Conservation (phyloP, 2,113 vertebrate genomes). For the Microtus montanus region DNA sequence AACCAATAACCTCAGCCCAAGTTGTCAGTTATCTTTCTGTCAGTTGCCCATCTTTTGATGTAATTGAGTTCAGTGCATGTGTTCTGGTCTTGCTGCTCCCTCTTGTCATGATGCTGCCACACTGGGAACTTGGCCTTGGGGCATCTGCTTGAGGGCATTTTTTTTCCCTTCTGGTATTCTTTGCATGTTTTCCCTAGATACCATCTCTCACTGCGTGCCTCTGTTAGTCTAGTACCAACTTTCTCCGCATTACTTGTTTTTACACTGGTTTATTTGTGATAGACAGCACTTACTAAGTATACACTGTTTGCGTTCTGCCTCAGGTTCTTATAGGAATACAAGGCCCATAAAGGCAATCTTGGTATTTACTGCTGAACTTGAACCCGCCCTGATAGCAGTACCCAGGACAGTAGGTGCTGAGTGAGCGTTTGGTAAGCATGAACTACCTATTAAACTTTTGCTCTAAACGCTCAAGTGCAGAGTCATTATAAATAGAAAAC, state of each 20-base stretch:
- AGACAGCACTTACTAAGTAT: neutral
- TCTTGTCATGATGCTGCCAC: no score
- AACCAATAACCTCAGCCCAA: neutral
- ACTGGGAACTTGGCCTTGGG: neutral
- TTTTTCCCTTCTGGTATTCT: neutral
- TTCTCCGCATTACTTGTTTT: neutral
- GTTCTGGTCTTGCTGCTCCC: neutral
- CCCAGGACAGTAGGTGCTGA: neutral
- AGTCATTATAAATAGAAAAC: neutral
- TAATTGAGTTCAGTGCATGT: neutral
- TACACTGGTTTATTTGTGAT: neutral
- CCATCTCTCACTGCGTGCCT: neutral
- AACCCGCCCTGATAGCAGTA: neutral
- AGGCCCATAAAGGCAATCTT: neutral
- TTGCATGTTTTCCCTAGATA: neutral
- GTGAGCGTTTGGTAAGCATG: neutral
- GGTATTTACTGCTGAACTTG: neutral
- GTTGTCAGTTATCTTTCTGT: neutral
- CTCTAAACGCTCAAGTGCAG: neutral
- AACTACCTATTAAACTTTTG: neutral
- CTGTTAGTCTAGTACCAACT: neutral
- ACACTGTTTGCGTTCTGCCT: neutral
- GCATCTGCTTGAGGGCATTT: neutral
- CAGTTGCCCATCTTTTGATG: neutral
- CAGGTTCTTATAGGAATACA: neutral